Conservation (phyloP, 2,888 invertebrate genomes). For the Quadroppia sp. region DNA sequence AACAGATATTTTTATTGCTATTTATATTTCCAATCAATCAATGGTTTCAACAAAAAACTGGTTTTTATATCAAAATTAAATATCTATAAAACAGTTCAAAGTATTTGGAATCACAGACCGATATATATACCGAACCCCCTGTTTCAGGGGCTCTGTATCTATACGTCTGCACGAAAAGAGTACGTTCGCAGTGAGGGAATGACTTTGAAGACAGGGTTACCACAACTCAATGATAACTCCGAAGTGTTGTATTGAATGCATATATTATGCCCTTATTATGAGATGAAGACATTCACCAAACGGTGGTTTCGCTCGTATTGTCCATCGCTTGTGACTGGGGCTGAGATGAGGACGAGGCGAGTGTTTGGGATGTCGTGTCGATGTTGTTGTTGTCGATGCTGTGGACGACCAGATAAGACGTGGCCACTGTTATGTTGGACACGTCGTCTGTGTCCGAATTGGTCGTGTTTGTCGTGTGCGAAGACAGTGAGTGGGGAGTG, state of each 20-base stretch:
- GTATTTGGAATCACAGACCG: no score
- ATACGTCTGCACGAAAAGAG: no score
- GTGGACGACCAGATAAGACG: constrained; percentile 14
- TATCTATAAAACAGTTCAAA: neutral
- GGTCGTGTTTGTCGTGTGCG: constrained; percentile 29
- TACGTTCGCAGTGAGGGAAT: no score
- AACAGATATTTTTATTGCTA: no score
- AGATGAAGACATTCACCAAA: constrained; percentile 27
- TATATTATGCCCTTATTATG: constrained; percentile 10
- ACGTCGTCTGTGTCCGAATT: constrained; percentile 32
- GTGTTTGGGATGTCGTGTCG: neutral
- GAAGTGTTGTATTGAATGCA: neutral
- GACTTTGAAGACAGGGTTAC: no score
- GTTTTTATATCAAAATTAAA: constrained; percentile 4
- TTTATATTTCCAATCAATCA: no score
- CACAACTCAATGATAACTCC: no score
- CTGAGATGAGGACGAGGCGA: constrained; percentile 4
- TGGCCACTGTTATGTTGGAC: constrained; percentile 21
- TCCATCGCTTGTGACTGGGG: constrained; percentile 12
- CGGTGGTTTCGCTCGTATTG: constrained; percentile 9
- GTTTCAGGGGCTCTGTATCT: no score
- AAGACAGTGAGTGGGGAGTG: constrained; percentile 22
- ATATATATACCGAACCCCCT: no score
- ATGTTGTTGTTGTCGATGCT: constrained; percentile 2
- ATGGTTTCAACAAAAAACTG: neutral